These are phyloP conservation scores for Hartigia nigra DNA, from an alignment of 2,888 invertebrate genomes.

Conservation along the genomic window DNA sequence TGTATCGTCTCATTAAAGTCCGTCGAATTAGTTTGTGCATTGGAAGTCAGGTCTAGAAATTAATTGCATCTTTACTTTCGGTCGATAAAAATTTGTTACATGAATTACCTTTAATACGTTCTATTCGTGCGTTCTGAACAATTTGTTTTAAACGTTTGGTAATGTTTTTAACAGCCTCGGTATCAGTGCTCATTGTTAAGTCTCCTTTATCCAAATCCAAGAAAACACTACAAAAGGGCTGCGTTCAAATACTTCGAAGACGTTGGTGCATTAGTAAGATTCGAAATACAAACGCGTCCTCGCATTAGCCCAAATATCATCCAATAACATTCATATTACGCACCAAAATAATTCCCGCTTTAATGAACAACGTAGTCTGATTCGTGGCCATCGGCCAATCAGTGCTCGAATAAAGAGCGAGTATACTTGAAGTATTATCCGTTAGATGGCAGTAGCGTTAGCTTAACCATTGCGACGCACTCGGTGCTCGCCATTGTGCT, in stretches of 20 bases:
- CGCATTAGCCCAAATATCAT: not conserved
- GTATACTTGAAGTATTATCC: not conserved
- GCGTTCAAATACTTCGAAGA: not conserved
- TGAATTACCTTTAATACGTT: too few species aligned
- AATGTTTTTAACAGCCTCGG: too few species aligned
- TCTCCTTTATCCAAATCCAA: too few species aligned
- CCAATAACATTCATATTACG: not conserved
- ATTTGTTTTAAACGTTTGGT: too few species aligned
- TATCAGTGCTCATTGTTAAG: too few species aligned
- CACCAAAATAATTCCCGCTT: not conserved
- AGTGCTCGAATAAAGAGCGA: not conserved
- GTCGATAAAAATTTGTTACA: too few species aligned
- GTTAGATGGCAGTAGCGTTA: constrained; percentile 42
- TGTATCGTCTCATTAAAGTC: too few species aligned
- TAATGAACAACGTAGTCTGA: not conserved
- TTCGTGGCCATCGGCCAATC: not conserved
- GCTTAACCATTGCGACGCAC: constrained; percentile 37
- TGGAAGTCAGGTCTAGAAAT: too few species aligned
- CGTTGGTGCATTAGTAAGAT: constrained; percentile 29
- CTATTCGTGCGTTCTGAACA: too few species aligned
- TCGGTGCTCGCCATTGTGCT: constrained; percentile 57
- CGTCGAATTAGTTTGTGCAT: too few species aligned
- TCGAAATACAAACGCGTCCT: constrained; percentile 11
- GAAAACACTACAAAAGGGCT: not conserved
- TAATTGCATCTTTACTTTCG: too few species aligned